A percentile compares a stretch with the other conserved stretches of the same genome.
These are phyloP conservation scores for Paratilapia polleni DNA, from an alignment of 2,113 vertebrate species.

Conservation along the genomic window DNA sequence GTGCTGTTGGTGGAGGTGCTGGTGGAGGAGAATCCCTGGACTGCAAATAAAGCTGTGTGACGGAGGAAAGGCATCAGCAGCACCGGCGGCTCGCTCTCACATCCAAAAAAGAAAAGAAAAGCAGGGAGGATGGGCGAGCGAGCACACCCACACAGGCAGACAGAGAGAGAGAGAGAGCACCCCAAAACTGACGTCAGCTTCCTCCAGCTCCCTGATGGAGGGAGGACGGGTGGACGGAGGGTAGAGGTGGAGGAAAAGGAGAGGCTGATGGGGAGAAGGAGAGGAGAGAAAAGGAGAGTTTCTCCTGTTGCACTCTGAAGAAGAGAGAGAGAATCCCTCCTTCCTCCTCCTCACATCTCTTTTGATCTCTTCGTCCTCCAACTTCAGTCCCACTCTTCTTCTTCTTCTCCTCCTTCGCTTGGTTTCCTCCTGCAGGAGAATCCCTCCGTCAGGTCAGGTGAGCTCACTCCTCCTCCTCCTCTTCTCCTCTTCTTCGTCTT, in stretches of 20 bases:
- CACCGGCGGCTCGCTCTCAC: background rate
- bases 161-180: slow-evolving; percentile 35
- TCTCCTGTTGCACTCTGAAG: slow-evolving; percentile 55
- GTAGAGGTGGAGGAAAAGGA: slow-evolving; percentile 2
- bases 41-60: slow-evolving; percentile 58
- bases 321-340: background rate
- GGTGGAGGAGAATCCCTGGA: slow-evolving; percentile 50
- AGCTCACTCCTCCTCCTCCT: slow-evolving; percentile 31
- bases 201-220: slow-evolving; percentile 3
- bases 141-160: slow-evolving; percentile 58
- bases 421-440: slow-evolving; percentile 53
- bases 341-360: slow-evolving; percentile 20
- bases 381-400: slow-evolving; percentile 31
- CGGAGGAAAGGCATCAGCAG: slow-evolving; percentile 45
- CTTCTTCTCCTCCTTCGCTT: slow-evolving; percentile 11
- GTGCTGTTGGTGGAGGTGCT: background rate
- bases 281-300: background rate
- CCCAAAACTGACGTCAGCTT: slow-evolving; percentile 32
- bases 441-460: slow-evolving; percentile 44
- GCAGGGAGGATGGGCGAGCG: slow-evolving; percentile 24
- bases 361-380: slow-evolving; percentile 19
- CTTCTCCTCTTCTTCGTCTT: slow-evolving; percentile 30
- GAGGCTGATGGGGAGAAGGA: background rate
- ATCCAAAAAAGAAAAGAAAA: slow-evolving; percentile 16
- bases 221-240: background rate